Conservation (phyloP, 2,888 invertebrate species). For the Drosophila vallismaia region DNA sequence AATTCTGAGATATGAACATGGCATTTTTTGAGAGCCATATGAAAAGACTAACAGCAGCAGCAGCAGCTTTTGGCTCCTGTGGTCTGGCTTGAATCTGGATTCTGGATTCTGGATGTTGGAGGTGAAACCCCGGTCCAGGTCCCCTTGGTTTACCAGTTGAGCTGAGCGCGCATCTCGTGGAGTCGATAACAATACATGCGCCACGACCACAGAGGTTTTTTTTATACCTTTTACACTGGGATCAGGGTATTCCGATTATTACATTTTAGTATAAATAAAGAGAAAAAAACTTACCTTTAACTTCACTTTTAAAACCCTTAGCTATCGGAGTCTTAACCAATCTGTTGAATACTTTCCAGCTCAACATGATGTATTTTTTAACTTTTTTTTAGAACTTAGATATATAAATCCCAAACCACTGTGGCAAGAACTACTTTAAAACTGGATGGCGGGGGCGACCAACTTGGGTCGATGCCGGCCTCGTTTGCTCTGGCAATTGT, state of each 20-base stretch:
- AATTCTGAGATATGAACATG: constrained; percentile 78
- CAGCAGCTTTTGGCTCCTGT: constrained; percentile 18
- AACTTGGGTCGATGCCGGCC: constrained; percentile 18
- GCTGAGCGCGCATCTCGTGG: constrained; percentile 46
- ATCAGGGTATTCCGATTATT: background rate
- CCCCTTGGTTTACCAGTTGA: constrained; percentile 20
- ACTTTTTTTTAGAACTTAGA: no score
- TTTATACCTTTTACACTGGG: constrained; percentile 38
- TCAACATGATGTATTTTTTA: no score
- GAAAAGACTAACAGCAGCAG: constrained; percentile 51
- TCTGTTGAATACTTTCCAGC: no score
- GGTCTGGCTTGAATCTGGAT: constrained; percentile 4
- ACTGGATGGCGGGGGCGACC: constrained; percentile 35
- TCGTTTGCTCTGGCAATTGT: constrained; percentile 51
- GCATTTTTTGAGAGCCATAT: constrained; percentile 60
- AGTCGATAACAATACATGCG: constrained; percentile 71
- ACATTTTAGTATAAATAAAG: no score
- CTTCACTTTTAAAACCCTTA: no score
- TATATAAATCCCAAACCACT: constrained; percentile 11
- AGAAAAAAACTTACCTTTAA: no score
- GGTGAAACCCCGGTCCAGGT: background rate
- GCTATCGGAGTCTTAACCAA: no score
- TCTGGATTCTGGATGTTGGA: background rate
- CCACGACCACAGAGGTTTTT: constrained; percentile 58
- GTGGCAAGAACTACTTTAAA: constrained; percentile 5